These are phyloP conservation scores for Saxicola maurus DNA, from an alignment of 2,797 vertebrate species.

Conservation along the genomic window DNA sequence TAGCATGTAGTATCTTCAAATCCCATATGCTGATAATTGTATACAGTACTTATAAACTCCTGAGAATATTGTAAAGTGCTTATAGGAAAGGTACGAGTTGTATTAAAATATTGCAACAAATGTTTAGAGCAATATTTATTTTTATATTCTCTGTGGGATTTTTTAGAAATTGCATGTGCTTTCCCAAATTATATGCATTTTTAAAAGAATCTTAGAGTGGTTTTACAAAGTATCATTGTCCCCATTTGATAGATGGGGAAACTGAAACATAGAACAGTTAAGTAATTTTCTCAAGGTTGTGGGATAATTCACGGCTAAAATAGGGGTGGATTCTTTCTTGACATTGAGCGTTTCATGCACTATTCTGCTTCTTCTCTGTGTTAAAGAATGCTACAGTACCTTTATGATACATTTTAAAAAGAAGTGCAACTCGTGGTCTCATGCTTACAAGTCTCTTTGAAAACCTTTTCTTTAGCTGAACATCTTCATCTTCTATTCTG, in stretches of 20 bases:
- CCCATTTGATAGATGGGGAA: not conserved
- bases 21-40: not conserved
- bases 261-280: not conserved
- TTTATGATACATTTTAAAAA: not conserved
- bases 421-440: not conserved
- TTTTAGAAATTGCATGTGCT: not conserved
- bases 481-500: not conserved
- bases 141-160: not conserved
- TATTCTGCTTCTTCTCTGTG: not conserved
- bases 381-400: not conserved
- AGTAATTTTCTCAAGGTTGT: conserved; percentile 6
- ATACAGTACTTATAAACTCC: conserved; percentile 1
- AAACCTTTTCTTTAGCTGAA: not conserved
- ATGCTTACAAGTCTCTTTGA: not conserved
- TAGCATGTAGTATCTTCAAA: not conserved
- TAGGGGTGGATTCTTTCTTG: not conserved
- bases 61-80: conserved; percentile 8
- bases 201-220: not conserved
- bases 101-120: conserved; percentile 17
- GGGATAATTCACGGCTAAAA: not conserved
- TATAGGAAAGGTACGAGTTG: not conserved
- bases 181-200: not conserved
- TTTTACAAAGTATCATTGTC: not conserved
- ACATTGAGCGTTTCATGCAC: not conserved
- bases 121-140: not conserved